Base-by-base conservation (phyloP, 1,140 invertebrate genomes). In the Glomeris maerens region DNA sequence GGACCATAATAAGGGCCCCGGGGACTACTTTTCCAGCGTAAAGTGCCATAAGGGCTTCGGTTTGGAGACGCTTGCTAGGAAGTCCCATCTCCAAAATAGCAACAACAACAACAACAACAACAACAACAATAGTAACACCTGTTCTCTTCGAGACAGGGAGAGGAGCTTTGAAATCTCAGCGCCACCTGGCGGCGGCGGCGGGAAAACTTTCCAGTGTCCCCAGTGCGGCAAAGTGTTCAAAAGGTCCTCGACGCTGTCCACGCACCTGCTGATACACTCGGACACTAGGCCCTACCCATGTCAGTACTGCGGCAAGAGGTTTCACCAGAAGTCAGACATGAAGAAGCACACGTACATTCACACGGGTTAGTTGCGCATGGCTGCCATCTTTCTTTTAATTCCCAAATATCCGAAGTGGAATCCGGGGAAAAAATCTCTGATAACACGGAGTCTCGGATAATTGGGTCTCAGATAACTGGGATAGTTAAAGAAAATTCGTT, bases 261-360 rank as follows among this genome's bases (percentile, higher is more conserved):
- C 95, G 13, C 95, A 98, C 72, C 78, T 98, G 42, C 80, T 98
- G 46, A 98, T 98, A 60, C 95, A 98, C 72, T 94, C 88, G 49
- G 93, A 98, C 70, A 98, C 94, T 31, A 73, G 89, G 61, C 89
- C 89, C 21, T 95, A 94, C 66, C 89, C 90, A 2, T 96, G 91
- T 66, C 86, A 89, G 66, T 95, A 89, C 68, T 92, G 95, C 69
- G 93, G 93, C 45, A 98, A 98, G 68, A 71, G 93, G 54, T 98
- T 98, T 73, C 95, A 98, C 66, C 95, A 98, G 70, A 98, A 98
- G 69, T 94, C 88, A 25, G 94, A 98, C 68, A 98, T 98, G 94
- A 98, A 98, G 74, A 98, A 98, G 63, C 94, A 98, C 73, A 98
- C 93, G 5, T 97, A 97, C 66, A 98, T 97, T 55, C 94, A 98